phyloP scores from a whole-genome alignment of 2,888 invertebrate species.

The Polylopha cassiicola region DNA sequence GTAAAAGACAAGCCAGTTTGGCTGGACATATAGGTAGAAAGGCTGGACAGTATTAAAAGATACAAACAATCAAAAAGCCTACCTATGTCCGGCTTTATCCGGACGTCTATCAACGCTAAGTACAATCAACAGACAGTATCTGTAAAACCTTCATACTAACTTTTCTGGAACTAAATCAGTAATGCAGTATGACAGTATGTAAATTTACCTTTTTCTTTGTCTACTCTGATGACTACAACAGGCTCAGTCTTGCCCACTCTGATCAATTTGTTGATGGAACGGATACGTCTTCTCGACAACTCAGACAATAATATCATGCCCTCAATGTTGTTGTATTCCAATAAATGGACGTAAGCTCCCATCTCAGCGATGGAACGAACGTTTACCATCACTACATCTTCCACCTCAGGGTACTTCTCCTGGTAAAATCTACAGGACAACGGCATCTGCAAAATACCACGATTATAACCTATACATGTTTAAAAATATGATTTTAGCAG shows the following conservation, averaged over 20 bases:
- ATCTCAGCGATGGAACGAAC: constrained; percentile 99
- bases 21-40: too few relatives aligned
- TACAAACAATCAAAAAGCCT: too few relatives aligned
- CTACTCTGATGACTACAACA: constrained; percentile 99
- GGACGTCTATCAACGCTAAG: too few relatives aligned
- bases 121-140: too few relatives aligned
- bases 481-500: neutral
- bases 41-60: too few relatives aligned
- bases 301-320: constrained; percentile 99
- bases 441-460: constrained; percentile 81
- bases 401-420: constrained; percentile 98
- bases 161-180: too few relatives aligned
- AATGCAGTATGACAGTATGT: too few relatives aligned
- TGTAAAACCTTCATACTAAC: too few relatives aligned
- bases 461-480: constrained; percentile 52
- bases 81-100: too few relatives aligned
- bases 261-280: constrained; percentile 99
- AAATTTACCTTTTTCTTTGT: constrained; percentile 99
- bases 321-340: constrained; percentile 99
- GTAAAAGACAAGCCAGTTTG: too few relatives aligned
- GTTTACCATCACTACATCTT: constrained; percentile 99
- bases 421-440: constrained; percentile 97
- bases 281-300: constrained; percentile 97
- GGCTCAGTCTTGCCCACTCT: constrained; percentile 99
- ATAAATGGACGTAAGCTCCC: constrained; percentile 98